Evolutionary conservation across 2,888 invertebrate species (phyloP), one percentile per base, ranked within the genome.

Genomic region (Acrocyrtus sp.): DNA sequence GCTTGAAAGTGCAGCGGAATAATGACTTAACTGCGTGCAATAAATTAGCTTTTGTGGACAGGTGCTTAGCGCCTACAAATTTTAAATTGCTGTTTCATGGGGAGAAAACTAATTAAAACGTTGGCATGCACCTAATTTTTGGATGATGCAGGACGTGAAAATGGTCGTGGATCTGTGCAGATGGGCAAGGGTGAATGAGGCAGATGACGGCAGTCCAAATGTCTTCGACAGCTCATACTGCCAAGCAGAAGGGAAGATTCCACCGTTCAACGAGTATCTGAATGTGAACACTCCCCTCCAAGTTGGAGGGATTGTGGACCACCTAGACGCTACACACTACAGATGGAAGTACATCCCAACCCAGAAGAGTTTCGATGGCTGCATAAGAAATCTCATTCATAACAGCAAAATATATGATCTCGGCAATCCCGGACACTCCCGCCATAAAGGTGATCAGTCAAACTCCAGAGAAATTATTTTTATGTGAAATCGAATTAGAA

Each of bases 261-360:
- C 96, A 3, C 96, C 96, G 1, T 96, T 96, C 85, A 96, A 94
- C 84, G 96, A 96, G 85, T 97, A 95, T 85, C 87, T 98, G 58
- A 98, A 98, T 85, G 95, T 98, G 0, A 96, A 97, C 85, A 91
- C 96, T 0, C 96, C 97, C 0, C 86, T 98, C 57, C 98, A 98
- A 87, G 89, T 99, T 70, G 99, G 99, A 65, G 97, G 97, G 8
- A 86, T 95, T 19, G 91, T 94, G 45, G 92, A 95, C 82, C 93
- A 94, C 82, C 94, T 95, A 82, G 95, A 95, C 82, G 94, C 94
- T 0, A 91, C 92, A 0, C 90, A 92, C 79, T 95, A 94, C 84
- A 91, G 92, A 82, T 95, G 95, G 95, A 93, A 94, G 81, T 92
- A 93, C 81, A 92, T 93, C 89, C 95, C 95, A 0, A 91, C 92